These are phyloP conservation scores for Apoda limacodes DNA, from an alignment of 2,888 invertebrate genomes.

Conservation along the genomic window DNA sequence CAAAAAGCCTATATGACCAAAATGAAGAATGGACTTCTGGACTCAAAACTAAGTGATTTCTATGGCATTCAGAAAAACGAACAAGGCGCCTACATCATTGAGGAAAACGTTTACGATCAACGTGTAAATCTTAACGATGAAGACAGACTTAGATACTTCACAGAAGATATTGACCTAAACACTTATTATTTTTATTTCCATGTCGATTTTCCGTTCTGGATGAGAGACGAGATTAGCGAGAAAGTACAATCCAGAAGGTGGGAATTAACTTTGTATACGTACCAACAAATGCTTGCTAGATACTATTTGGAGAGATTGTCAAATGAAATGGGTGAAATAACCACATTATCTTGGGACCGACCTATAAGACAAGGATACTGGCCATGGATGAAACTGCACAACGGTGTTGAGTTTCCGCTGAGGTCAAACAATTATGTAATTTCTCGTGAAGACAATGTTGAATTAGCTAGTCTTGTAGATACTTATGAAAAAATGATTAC, in stretches of 20 bases:
- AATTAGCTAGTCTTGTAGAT: conserved; percentile 36
- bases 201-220: conserved; percentile 73
- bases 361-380: conserved; percentile 64
- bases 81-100: conserved; percentile 69
- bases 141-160: conserved; percentile 72
- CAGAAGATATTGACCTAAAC: conserved; percentile 75
- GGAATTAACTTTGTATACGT: conserved; percentile 69
- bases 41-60: conserved; percentile 60
- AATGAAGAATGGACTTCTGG: conserved; percentile 55
- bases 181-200: conserved; percentile 73
- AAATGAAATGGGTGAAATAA: conserved; percentile 54
- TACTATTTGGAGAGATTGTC: conserved; percentile 67
- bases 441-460: conserved; percentile 34
- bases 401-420: conserved; percentile 65
- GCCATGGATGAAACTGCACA: conserved; percentile 66
- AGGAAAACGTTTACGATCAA: conserved; percentile 74
- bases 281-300: conserved; percentile 76
- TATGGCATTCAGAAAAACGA: conserved; percentile 60
- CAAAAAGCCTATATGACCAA: conserved; percentile 64
- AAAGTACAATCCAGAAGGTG: conserved; percentile 50
- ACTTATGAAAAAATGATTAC: conserved; percentile 58
- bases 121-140: conserved; percentile 65
- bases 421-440: conserved; percentile 56
- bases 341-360: conserved; percentile 53
- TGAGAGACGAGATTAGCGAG: conserved; percentile 54